Evolutionary conservation across 2,888 invertebrate genomes (phyloP).

Genomic region (Lithodes maja): DNA sequence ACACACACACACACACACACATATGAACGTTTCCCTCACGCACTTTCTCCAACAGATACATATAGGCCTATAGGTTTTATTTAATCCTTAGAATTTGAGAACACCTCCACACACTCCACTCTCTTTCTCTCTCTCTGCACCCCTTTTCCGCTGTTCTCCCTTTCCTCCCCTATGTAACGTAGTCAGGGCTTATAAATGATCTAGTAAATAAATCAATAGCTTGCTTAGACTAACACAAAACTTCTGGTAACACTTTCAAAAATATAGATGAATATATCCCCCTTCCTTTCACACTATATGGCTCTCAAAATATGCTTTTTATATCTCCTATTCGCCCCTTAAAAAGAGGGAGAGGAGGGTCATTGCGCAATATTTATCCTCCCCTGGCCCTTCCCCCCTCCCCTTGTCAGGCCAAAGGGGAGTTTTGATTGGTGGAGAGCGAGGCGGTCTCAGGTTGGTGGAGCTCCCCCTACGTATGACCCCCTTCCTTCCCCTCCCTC

Average conservation of each 20-base stretch:
- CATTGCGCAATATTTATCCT: conserved; percentile 44
- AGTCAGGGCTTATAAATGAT: conserved; percentile 19
- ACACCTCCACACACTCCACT: not conserved
- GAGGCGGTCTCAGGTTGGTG: conserved; percentile 19
- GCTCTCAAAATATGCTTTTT: not conserved
- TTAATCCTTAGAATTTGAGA: not conserved
- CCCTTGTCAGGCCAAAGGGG: conserved; percentile 23
- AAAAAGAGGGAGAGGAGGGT: conserved; percentile 43
- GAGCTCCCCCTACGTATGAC: not conserved
- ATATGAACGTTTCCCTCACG: conserved; percentile 2
- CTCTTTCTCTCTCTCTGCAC: conserved; percentile 19
- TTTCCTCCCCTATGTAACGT: conserved; percentile 27
- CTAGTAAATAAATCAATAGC: conserved; percentile 42
- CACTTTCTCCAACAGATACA: not conserved
- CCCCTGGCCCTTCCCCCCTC: conserved; percentile 5
- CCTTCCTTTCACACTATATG: not conserved
- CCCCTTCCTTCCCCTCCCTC: not conserved
- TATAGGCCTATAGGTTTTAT: not conserved
- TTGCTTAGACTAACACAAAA: not conserved
- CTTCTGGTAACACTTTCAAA: not conserved
- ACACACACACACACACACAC: conserved; percentile 16
- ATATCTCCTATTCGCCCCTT: not conserved
- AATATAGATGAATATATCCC: not conserved
- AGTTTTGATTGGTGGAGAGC: conserved; percentile 31
- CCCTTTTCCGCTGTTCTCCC: conserved; percentile 7